phyloP scores from a whole-genome alignment of 2,113 vertebrate species.

The Gorsachius goisagi region DNA sequence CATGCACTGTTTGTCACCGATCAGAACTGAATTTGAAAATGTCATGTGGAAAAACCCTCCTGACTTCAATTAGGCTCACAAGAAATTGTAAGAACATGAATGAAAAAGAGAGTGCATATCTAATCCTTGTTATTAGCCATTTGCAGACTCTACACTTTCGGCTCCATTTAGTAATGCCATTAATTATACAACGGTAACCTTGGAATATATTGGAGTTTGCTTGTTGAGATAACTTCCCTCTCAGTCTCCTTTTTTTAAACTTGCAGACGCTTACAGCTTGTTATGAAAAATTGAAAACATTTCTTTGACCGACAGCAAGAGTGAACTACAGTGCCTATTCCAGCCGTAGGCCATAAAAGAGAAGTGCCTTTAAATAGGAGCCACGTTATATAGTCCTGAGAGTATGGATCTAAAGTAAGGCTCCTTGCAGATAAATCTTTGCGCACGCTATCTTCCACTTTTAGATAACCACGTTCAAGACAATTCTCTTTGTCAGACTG shows the following conservation, averaged over 20 bases:
- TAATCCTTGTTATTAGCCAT: conserved; percentile 56
- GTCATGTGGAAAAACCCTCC: not conserved
- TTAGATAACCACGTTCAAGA: not conserved
- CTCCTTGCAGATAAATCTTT: not conserved
- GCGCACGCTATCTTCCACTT: not conserved
- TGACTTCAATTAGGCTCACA: conserved; percentile 32
- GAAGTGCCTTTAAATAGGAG: not conserved
- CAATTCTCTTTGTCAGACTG: not conserved
- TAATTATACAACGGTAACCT: conserved; percentile 65
- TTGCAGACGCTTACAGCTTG: not conserved
- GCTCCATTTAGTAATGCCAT: conserved; percentile 52
- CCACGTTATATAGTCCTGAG: not conserved
- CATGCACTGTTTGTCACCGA: not conserved
- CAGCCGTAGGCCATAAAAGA: not conserved
- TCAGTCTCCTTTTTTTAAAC: not conserved
- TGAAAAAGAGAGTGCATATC: conserved; percentile 16
- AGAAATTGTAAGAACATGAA: conserved; percentile 18
- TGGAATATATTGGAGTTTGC: conserved; percentile 34
- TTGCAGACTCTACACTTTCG: conserved; percentile 59
- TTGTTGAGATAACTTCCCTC: not conserved
- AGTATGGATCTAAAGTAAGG: not conserved
- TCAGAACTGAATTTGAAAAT: conserved; percentile 9
- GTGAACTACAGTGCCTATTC: not conserved
- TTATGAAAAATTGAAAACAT: conserved; percentile 20
- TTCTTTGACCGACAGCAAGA: not conserved